Percentiles rank a stretch among this genome's conserved stretches.
Conservation (phyloP, 2,797 vertebrate species). For the Otus scops region DNA sequence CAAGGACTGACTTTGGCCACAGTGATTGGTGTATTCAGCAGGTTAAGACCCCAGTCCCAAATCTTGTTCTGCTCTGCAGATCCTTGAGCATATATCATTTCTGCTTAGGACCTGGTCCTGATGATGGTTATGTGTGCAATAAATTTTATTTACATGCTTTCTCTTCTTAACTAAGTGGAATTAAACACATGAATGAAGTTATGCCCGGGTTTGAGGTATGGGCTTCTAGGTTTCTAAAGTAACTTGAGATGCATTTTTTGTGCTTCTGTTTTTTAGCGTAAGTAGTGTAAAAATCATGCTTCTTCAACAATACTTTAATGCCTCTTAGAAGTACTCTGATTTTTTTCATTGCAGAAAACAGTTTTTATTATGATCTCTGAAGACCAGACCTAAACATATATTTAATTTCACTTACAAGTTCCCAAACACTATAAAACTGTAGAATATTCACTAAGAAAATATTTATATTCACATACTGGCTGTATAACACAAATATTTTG, state of each 20-base stretch:
- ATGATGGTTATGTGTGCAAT: not conserved
- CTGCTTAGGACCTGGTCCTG: not conserved
- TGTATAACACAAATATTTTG: conserved; percentile 52
- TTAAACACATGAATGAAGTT: not conserved
- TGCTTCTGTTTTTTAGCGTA: not conserved
- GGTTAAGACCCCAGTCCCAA: not conserved
- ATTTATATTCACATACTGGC: conserved; percentile 28
- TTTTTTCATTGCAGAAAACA: not conserved
- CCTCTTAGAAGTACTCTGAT: not conserved
- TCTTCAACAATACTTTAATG: not conserved
- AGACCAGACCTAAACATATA: not conserved
- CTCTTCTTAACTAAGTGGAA: not conserved
- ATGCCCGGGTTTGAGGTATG: not conserved
- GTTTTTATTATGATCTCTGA: conserved; percentile 12
- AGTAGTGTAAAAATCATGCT: not conserved
- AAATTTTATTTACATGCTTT: not conserved
- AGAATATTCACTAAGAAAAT: conserved; percentile 43
- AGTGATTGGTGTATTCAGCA: not conserved
- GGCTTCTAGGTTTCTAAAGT: not conserved
- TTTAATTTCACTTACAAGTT: conserved; percentile 33
- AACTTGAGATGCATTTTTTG: not conserved
- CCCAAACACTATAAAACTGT: conserved; percentile 23
- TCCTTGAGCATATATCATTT: not conserved
- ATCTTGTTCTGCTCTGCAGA: not conserved
- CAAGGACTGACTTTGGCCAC: not conserved